Base-by-base conservation (phyloP, 2,797 vertebrate species). In the Hapalemur alaotrensis region DNA sequence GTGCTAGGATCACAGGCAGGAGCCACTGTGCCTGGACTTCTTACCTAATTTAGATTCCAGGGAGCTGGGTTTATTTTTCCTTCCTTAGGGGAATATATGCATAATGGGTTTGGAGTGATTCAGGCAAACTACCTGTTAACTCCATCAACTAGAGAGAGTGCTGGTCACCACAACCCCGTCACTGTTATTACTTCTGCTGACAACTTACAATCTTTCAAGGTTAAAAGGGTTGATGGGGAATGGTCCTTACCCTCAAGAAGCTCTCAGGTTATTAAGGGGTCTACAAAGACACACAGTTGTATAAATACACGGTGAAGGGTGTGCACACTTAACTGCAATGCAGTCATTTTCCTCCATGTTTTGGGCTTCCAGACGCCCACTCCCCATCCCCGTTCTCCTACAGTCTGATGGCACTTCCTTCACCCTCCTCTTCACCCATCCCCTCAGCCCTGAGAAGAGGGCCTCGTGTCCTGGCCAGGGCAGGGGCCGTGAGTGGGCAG, bases 291-390 rank as follows among this genome's bases (percentile, higher is more conserved):
- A 1, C 28, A 14, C 8, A 1, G 30, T 13, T 13, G 2, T 28
- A 35, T 2, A 4, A 59, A 28, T 10, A 10, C 35, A 4, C 2
- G 1, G 12, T 12, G 35, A 70, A 7, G 4, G 22, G 0, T 18
- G 67, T 18, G 7, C 25, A 41, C 43, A 22, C 32, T 28, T 12
- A 73, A 38, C 38, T 18, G 0, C 4, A 12, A 15, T 15, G 35
- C 50, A 15, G 46, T 8, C 12, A 0, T 15, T 10, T 30, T 22
- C 79, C 73, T 30, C 75, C 8, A 0, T 12, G 28, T 35, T 80
- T 20, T 22, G 4, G 43, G 35, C 57, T 76, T 69, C 8, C 22
- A 14, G 54, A 17, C 4, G 38, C 35, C 50, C 32, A 43, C 18
- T 72, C 30, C 10, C 38, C 4, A 0, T 0, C 8, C 50, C 22